Evolutionary conservation across 2,797 vertebrate species (phyloP), one percentile per base, ranked within the genome.

Genomic region (Oophaga sylvatica): DNA sequence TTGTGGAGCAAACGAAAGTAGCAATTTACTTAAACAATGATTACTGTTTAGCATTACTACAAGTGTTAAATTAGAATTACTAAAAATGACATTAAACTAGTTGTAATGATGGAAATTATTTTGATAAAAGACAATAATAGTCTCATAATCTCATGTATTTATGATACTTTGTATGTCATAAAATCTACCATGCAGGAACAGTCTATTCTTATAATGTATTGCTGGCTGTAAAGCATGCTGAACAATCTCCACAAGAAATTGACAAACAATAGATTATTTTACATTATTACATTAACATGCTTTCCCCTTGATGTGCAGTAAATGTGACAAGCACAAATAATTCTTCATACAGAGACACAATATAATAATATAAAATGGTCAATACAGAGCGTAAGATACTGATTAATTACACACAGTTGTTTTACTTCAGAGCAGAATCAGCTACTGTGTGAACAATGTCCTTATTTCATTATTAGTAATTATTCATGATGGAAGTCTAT

Each of bases 251-350:
- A 53, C 5, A 20, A 76, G 71, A 45, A 73, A n/a, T 0, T 76
- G 73, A 53, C 73, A 76, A 76, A 45, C 73, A 76, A 76, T 53
- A 53, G 73, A 76, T 48, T 76, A 76, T 76, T 48, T 48, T 53
- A 53, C 45, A 76, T 76, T 53, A 53, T 48, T 26, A 76, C 48
- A 77, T 56, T 77, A 77, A 53, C 75, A 56, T 77, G 75, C 45
- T 56, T 26, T 76, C 4, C 48, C 41, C 41, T 22, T 76, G 73
- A 76, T 76, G 73, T 76, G 41, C 45, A 53, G 73, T 76, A 76
- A 53, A 76, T 7, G 22, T 53, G 73, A 76, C 73, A 76, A 76
- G 73, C 20, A 76, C n/a, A 45, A 53, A 76, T 53, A 76, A 76
- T 76, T 76, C 1, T 76, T 53, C 22, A 11, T 53, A 75, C 45